These are phyloP conservation scores for Psittacula cyanocephala DNA, from an alignment of 2,113 vertebrate species.

Conservation along the genomic window DNA sequence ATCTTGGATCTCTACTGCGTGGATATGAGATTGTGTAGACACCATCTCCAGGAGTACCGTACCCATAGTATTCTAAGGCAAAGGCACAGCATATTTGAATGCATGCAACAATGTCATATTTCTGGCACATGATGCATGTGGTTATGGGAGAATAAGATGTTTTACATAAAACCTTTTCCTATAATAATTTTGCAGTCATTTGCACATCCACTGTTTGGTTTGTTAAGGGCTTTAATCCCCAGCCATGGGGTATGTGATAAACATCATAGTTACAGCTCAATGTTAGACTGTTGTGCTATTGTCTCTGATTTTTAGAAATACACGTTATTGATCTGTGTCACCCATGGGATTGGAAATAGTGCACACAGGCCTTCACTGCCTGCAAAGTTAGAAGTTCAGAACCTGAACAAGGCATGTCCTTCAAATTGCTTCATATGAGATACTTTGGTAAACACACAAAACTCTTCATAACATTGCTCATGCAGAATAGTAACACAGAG, in stretches of 20 bases:
- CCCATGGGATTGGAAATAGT: neutral
- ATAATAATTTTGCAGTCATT: neutral
- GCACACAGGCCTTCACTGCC: neutral
- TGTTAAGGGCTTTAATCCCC: neutral
- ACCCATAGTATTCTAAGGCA: neutral
- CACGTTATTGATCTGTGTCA: accelerated
- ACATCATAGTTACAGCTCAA: neutral
- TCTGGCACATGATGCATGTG: neutral
- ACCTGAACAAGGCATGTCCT: neutral
- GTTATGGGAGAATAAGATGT: neutral
- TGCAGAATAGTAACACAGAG: neutral
- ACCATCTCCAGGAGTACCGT: neutral
- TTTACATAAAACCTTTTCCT: neutral
- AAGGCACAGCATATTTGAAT: neutral
- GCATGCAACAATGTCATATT: neutral
- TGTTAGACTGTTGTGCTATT: neutral
- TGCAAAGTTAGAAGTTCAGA: neutral
- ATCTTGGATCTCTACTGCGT: neutral
- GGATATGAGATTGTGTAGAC: neutral
- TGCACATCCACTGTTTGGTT: neutral
- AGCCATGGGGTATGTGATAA: neutral
- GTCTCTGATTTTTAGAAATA: neutral
- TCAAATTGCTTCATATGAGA: neutral
- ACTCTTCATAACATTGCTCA: neutral
- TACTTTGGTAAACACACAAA: neutral